Conservation (phyloP, 2,797 vertebrate species). For the Pseudochirops cupreus region DNA sequence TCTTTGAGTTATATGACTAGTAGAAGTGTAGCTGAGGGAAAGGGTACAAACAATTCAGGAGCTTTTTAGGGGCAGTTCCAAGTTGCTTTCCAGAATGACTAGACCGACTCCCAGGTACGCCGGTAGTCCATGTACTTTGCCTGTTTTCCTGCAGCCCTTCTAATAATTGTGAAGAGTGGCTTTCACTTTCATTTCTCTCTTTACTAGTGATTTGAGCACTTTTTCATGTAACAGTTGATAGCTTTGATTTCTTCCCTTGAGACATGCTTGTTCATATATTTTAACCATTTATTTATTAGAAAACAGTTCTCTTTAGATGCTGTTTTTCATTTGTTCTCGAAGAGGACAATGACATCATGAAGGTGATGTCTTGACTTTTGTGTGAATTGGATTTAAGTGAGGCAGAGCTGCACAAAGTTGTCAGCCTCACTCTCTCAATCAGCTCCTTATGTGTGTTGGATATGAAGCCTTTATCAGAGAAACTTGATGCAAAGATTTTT, state of each 20-base stretch:
- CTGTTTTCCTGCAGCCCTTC: neutral
- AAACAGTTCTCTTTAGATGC: neutral
- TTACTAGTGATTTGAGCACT: neutral
- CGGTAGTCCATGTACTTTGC: neutral
- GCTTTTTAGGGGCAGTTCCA: neutral
- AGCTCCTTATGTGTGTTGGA: neutral
- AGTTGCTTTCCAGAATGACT: neutral
- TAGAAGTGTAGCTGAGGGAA: neutral
- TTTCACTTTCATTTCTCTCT: neutral
- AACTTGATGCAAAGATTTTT: neutral
- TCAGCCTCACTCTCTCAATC: neutral
- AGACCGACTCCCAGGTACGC: neutral
- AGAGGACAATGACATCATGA: neutral
- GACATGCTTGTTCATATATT: neutral
- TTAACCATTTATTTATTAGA: neutral
- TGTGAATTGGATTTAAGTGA: neutral
- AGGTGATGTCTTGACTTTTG: neutral
- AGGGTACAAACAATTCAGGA: neutral
- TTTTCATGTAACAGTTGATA: neutral
- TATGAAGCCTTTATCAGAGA: neutral
- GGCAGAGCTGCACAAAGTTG: neutral
- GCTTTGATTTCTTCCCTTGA: neutral
- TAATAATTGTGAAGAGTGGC: neutral
- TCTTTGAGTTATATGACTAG: neutral
- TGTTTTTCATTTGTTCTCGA: neutral